Evolutionary conservation across 2,113 vertebrate genomes (phyloP).

Genomic region (Zosterops japonicus): DNA sequence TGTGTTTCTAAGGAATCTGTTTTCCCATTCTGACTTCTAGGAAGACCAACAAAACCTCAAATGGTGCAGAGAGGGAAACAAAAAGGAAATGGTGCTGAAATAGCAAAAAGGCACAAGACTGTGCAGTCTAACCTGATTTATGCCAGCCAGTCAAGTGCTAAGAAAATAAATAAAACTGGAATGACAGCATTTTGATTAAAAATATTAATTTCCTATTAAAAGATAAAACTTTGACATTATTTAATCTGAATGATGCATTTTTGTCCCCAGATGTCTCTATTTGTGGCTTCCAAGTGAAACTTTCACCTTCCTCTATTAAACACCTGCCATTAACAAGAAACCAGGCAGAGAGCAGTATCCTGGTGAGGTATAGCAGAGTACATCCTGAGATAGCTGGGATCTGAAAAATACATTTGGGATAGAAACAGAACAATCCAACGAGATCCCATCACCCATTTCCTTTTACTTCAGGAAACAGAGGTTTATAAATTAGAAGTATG

Average conservation of each 20-base stretch:
- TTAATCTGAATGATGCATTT: not conserved
- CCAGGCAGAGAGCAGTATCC: not conserved
- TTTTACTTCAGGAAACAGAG: not conserved
- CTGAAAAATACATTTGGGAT: not conserved
- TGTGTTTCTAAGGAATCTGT: not conserved
- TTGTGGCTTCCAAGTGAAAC: not conserved
- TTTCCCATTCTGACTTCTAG: constrained; percentile 30
- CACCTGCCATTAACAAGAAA: not conserved
- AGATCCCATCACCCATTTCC: not conserved
- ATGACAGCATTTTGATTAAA: not conserved
- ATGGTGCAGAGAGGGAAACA: not conserved
- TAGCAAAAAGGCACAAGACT: not conserved
- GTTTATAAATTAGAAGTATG: not conserved
- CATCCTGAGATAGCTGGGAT: not conserved
- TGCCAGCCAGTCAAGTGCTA: not conserved
- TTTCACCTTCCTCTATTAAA: not conserved
- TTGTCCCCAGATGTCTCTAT: not conserved
- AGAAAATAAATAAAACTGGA: not conserved
- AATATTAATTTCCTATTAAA: not conserved
- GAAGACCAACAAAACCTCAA: constrained; percentile 28
- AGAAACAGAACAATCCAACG: not conserved
- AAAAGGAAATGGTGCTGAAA: not conserved
- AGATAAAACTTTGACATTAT: not conserved
- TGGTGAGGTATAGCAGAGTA: not conserved
- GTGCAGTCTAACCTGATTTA: not conserved